Evolutionary conservation across 2,797 vertebrate species (phyloP), one percentile per base, ranked within the genome.

Genomic region (Sebastes oblongus): DNA sequence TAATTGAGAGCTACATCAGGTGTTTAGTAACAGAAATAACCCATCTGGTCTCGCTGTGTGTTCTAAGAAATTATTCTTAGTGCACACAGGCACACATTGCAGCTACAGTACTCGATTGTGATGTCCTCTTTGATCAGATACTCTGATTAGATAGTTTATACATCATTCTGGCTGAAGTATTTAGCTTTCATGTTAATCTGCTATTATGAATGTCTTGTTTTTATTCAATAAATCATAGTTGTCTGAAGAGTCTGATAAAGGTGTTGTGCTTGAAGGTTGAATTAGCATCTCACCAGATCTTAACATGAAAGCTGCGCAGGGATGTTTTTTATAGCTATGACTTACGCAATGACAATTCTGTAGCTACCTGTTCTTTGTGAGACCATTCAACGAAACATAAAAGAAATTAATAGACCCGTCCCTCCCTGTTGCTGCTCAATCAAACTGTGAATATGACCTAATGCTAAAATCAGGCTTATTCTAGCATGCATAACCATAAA

Each of bases 151-250:
- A 80, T 52, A 27, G 12, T 56, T 22, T 72, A 78, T 72, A 20
- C 60, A 76, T 69, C 68, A 75, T 68, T 82, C 56, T 78, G 56
- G 66, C 81, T 70, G 29, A 84, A 3, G 13, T 27, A 66, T 50
- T 76, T 74, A 66, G 16, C 50, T 64, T 68, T 36, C n/a, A 80
- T 34, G 6, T 61, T 46, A 59, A 75, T 72, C 32, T 42, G 20
- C 54, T 79, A 58, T 75, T 52, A 68, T 81, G 9, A 78, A 54
- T 72, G 34, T n/a, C 16, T 67, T 76, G 61, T 42, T 84, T 88
- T 60, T 61, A 13, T 64, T 77, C 59, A 82, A 77, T 86, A 77
- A 72, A 86, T 88, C 60, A 77, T 36, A 62, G 30, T 62, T 85
- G 64, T 77, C 69, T 68, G 5, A 60, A 72, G 54, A 27, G 61